Evolutionary conservation across 2,113 vertebrate species (phyloP).

Genomic region (Sturnus vulgaris): DNA sequence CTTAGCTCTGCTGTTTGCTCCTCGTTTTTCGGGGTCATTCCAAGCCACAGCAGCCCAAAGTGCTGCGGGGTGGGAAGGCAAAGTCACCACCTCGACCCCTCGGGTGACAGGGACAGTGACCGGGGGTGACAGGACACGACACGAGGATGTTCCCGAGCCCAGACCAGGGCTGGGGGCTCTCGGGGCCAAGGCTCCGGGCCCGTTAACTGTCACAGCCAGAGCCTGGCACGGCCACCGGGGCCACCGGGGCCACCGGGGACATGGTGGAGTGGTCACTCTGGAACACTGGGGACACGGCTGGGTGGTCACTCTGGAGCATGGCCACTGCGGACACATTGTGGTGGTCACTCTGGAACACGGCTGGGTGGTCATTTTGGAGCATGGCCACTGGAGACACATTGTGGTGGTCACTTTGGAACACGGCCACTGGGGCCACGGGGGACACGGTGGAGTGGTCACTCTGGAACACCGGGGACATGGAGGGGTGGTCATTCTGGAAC

Average conservation of each 20-base stretch:
- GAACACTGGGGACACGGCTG: background rate
- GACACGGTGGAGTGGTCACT: accelerated
- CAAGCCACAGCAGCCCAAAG: background rate
- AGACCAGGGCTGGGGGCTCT: background rate
- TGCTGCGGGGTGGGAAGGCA: background rate
- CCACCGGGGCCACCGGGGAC: accelerated
- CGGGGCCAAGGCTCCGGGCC: accelerated
- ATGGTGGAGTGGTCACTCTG: background rate
- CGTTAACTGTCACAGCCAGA: background rate
- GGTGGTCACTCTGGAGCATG: no score
- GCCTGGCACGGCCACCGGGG: background rate
- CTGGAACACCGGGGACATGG: background rate
- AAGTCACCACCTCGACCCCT: background rate
- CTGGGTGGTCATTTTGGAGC: no score
- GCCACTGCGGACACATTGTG: background rate
- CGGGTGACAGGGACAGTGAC: background rate
- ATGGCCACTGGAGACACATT: background rate
- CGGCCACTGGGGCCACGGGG: background rate
- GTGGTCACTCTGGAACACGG: no score
- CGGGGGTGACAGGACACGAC: background rate
- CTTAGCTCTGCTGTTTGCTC: background rate
- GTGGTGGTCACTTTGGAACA: background rate
- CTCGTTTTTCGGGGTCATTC: background rate
- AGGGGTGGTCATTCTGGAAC: background rate
- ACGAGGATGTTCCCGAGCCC: background rate